phyloP scores from a whole-genome alignment of 2,888 invertebrate genomes.

The Helleia helle region DNA sequence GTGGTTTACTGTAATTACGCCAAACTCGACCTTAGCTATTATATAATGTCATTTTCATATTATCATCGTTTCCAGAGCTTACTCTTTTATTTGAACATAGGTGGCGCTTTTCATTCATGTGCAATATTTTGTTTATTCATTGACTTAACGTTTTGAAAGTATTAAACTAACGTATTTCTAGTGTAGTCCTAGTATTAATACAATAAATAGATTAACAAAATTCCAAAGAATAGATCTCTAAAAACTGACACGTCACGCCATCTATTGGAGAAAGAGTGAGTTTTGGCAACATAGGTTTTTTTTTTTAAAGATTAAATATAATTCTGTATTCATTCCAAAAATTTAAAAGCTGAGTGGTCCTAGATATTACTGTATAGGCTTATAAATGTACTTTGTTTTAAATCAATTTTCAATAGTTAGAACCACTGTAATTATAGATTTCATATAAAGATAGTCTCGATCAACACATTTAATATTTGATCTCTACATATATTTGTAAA shows the following conservation, averaged over 20 bases:
- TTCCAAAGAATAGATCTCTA: slow-evolving; percentile 3
- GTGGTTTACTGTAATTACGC: slow-evolving; percentile 18
- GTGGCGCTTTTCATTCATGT: neutral
- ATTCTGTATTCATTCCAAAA: slow-evolving; percentile 11
- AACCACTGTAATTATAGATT: too few species aligned
- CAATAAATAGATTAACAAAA: neutral
- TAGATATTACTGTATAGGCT: too few species aligned
- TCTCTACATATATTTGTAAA: neutral
- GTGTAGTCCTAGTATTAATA: neutral
- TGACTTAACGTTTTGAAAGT: neutral
- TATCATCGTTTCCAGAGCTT: neutral
- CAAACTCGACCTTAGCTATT: slow-evolving; percentile 22
- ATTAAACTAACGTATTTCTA: neutral
- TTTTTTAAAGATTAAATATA: neutral
- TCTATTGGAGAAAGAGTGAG: neutral
- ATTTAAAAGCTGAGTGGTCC: neutral
- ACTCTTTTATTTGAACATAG: neutral
- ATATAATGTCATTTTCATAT: slow-evolving; percentile 10
- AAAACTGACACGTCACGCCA: neutral
- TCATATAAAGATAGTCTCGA: too few species aligned
- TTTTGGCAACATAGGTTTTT: neutral
- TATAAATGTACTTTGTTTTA: too few species aligned
- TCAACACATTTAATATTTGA: neutral
- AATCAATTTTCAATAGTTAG: too few species aligned
- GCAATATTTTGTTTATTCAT: neutral